Conservation (phyloP, 2,888 invertebrate species). For the Eucriotettix oculatus region DNA sequence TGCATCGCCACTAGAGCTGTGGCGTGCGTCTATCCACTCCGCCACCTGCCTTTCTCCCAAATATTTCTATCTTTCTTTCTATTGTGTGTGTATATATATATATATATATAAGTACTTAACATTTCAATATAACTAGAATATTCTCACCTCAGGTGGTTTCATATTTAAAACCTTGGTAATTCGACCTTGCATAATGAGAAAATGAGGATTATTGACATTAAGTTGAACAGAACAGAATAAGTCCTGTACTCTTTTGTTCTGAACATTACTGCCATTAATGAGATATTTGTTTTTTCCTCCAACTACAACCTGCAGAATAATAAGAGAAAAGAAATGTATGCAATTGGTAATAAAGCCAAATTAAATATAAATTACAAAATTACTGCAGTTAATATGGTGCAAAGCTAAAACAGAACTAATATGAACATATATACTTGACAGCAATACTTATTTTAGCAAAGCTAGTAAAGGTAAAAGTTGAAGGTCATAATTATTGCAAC, state of each 20-base stretch:
- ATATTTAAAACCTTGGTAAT: constrained; percentile 98
- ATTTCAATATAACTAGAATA: background rate
- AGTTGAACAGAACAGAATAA: constrained; percentile 92
- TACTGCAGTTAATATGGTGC: background rate
- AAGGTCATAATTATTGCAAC: too few species aligned
- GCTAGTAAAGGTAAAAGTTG: too few species aligned
- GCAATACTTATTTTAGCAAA: too few species aligned
- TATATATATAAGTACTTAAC: too few species aligned
- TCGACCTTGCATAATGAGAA: constrained; percentile 97
- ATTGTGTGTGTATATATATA: too few species aligned
- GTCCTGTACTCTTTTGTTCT: constrained; percentile 80
- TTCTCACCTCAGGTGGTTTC: constrained; percentile 82
- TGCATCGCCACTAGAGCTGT: too few species aligned
- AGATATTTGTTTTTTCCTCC: constrained; percentile 84
- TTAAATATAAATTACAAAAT: background rate
- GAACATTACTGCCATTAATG: constrained; percentile 82
- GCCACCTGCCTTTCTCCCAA: too few species aligned
- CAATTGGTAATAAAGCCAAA: background rate
- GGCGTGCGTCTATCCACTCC: too few species aligned
- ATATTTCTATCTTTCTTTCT: too few species aligned
- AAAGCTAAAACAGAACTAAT: background rate
- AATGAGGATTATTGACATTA: constrained; percentile 98
- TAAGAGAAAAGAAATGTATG: background rate
- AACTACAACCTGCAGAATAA: constrained; percentile 45
- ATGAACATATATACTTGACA: background rate